Evolutionary conservation across 2,797 vertebrate species (phyloP), one percentile per base, ranked within the genome.

Genomic region (Ceyx erithaca): DNA sequence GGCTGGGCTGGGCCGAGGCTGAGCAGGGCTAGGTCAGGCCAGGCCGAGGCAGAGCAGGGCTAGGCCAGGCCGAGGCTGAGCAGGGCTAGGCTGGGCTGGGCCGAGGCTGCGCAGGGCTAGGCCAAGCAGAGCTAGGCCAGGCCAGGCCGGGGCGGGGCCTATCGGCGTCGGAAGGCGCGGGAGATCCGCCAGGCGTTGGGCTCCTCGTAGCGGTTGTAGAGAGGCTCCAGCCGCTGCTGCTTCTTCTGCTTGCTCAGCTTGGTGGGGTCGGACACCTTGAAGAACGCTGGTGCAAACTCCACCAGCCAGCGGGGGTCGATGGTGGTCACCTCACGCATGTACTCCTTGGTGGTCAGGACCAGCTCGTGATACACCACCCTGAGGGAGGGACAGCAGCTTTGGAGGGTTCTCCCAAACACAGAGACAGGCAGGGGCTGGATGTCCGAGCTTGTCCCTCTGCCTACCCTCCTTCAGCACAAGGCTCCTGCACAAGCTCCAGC

Each of bases 221-320:
- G 97, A 0, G 99, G 99, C 72, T 99, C 99, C 20, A 99, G 98
- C 0, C 99, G 97, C 94, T 99, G 99, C 96, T 99, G 99, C 90
- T 99, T 99, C 97, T 99, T 99, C 98, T 99, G 99, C 94, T 99
- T 99, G 98, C 99, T 99, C 96, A 99, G 98, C 73, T 99, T 99
- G 8, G 99, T 99, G 1, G 99, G 99, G 84, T 99, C 99, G 1
- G 99, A 99, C 78, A 99, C 99, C 96, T 99, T 99, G 97, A 99
- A 99, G 98, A 99, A 99, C 73, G 99, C 99, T 0, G 99, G 99
- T 0, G 99, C 97, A 48, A 99, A 99, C 90, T 99, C 99, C 82
- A 99, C 99, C 88, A 99, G 98, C 99, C 99, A 99, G 84, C 99
- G 98, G 1, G 99, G 99, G 88, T 99, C 99, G 2, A 99, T 99